phyloP scores from a whole-genome alignment of 2,113 vertebrate genomes.

The Hypocryptadius cinnamomeus region DNA sequence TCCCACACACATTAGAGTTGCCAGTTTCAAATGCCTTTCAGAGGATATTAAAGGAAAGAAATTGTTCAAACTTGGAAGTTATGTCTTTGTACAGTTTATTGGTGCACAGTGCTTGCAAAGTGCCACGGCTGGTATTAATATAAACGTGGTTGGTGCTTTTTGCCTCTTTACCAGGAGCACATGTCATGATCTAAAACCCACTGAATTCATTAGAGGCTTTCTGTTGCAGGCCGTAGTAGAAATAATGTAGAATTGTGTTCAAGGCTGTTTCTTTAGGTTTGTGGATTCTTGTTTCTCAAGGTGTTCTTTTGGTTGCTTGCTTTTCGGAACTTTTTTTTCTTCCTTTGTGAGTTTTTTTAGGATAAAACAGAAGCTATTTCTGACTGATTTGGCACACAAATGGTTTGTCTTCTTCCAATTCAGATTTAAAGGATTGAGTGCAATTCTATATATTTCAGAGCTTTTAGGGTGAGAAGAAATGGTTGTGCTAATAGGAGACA shows the following conservation, averaged over 20 bases:
- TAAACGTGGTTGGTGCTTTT: neutral
- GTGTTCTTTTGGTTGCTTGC: accelerated
- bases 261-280: neutral
- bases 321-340: neutral
- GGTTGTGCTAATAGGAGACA: neutral
- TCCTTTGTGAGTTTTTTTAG: neutral
- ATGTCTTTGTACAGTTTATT: neutral
- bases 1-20: conserved; percentile 18
- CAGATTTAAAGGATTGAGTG: neutral
- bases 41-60: conserved; percentile 9
- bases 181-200: neutral
- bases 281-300: neutral
- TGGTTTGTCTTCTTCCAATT: neutral
- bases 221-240: neutral
- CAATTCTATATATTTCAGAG: neutral
- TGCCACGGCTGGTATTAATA: neutral
- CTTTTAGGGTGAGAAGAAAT: neutral
- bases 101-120: neutral
- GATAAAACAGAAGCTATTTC: neutral
- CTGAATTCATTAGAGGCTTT: neutral
- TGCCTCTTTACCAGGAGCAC: neutral
- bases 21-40: conserved; percentile 45
- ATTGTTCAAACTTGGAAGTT: conserved; percentile 25
- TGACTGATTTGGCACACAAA: neutral
- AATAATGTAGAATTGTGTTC: neutral